These are phyloP conservation scores for Thalassarche chlororhynchos DNA, from an alignment of 2,113 vertebrate species.

Conservation along the genomic window DNA sequence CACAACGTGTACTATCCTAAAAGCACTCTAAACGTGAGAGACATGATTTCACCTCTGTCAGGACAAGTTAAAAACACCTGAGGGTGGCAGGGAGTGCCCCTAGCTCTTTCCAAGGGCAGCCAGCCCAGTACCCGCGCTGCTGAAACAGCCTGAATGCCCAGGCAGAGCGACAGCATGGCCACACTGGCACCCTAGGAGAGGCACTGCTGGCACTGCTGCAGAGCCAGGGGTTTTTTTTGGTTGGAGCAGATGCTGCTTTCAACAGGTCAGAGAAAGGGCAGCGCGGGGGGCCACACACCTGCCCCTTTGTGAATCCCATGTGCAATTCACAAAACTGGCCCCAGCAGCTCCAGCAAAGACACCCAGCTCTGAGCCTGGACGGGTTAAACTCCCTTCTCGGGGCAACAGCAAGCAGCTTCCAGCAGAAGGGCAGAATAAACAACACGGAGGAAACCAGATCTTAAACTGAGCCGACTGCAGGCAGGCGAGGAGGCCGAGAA, in stretches of 20 bases:
- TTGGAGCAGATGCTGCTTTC: not conserved
- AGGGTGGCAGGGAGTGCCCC: not conserved
- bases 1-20: not conserved
- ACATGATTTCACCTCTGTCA: not conserved
- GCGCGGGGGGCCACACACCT: not conserved
- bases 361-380: not conserved
- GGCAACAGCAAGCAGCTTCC: not conserved
- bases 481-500: not conserved
- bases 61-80: not conserved
- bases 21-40: not conserved
- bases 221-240: not conserved
- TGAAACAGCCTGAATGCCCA: not conserved
- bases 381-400: not conserved
- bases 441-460: not conserved
- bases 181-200: fast-evolving
- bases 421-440: not conserved
- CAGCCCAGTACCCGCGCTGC: fast-evolving
- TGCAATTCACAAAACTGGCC: not conserved
- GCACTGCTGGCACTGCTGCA: not conserved
- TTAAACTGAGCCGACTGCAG: fast-evolving
- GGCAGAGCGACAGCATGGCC: fast-evolving
- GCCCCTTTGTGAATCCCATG: not conserved
- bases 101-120: not conserved
- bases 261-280: not conserved
- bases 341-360: not conserved